phyloP scores from a whole-genome alignment of 53 echinoderm and acorn worm species.

The Stichopus horrens region DNA sequence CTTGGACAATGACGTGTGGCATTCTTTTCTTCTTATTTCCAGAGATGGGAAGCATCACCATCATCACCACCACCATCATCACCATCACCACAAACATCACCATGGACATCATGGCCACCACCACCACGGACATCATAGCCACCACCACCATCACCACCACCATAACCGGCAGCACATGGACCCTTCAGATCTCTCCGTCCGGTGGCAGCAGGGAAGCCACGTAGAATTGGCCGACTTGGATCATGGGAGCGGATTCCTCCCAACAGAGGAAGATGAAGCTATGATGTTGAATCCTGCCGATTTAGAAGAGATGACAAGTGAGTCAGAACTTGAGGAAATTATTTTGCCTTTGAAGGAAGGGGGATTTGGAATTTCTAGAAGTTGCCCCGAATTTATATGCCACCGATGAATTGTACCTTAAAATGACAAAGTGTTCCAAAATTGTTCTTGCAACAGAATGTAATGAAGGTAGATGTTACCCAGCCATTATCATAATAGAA shows the following conservation, averaged over 20 bases:
- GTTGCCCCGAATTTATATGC: no score
- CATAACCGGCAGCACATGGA: slow-evolving; percentile 59
- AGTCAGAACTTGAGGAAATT: slow-evolving; percentile 19
- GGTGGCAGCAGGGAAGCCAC: slow-evolving; percentile 74
- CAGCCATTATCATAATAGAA: no score
- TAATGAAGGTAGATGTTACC: no score
- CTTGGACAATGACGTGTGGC: no score
- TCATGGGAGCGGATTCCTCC: slow-evolving; percentile 51
- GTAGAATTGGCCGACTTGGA: slow-evolving; percentile 64
- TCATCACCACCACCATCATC: background rate
- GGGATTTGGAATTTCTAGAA: no score
- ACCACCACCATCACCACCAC: slow-evolving; percentile 72
- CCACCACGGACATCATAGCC: slow-evolving; percentile 27
- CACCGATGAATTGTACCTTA: no score
- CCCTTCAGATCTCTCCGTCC: slow-evolving; percentile 54
- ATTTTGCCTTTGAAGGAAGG: background rate
- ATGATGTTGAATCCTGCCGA: slow-evolving; percentile 71
- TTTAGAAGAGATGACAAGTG: slow-evolving; percentile 86
- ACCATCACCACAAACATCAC: background rate
- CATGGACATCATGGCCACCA: slow-evolving; percentile 49
- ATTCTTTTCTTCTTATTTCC: background rate
- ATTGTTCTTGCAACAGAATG: no score
- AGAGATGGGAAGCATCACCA: slow-evolving; percentile 2
- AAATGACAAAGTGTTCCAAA: no score
- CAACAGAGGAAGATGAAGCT: slow-evolving; percentile 82